Percentiles rank a stretch among this genome's conserved stretches.
Evolutionary conservation across 2,113 vertebrate genomes (phyloP).

Genomic region (Holacanthus passer): DNA sequence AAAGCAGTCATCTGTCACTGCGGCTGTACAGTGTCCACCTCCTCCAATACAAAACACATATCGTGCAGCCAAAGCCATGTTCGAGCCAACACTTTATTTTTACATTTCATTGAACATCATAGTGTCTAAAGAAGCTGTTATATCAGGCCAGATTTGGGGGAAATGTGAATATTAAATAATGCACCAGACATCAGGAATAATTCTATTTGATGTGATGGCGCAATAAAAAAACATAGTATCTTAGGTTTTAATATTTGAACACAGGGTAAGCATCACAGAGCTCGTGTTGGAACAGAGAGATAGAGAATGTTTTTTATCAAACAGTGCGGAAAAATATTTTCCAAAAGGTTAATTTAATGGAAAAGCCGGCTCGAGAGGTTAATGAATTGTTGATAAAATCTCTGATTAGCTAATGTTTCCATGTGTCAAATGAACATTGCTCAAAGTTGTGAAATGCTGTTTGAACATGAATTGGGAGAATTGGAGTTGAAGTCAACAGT

Average conservation of each 20-base stretch:
- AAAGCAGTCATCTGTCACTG: background rate
- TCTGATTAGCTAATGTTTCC: background rate
- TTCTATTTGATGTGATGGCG: slow-evolving; percentile 16
- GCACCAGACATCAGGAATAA: slow-evolving; percentile 4
- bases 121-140: background rate
- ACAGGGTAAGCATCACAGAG: background rate
- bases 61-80: background rate
- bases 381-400: background rate
- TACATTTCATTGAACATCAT: background rate
- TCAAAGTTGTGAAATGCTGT: background rate
- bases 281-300: background rate
- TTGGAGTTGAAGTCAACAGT: slow-evolving; percentile 14
- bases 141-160: background rate
- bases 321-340: background rate
- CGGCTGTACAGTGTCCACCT: background rate
- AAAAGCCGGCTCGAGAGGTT: background rate
- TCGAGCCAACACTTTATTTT: background rate
- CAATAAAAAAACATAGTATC: slow-evolving; percentile 2
- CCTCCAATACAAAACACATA: background rate
- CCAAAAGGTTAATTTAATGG: background rate
- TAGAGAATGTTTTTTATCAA: background rate
- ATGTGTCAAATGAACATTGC: background rate
- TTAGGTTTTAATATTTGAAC: slow-evolving; percentile 5
- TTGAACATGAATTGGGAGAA: background rate
- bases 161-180: background rate